Base-by-base conservation (phyloP, 1,140 invertebrate species). In the Steinernema khuongi region DNA sequence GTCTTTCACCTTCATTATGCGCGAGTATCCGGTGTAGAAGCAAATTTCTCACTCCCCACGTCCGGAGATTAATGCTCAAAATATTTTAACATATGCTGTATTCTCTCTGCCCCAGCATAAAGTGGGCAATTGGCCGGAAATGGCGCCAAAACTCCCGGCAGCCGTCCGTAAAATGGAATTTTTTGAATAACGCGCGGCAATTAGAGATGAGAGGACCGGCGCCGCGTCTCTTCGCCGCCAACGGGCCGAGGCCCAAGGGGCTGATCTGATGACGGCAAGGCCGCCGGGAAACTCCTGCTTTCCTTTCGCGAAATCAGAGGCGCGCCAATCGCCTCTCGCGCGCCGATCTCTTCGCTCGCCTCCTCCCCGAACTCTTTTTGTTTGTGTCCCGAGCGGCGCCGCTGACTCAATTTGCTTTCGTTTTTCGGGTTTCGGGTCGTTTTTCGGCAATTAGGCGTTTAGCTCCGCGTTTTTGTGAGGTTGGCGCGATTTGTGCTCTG, bases 141-240 rank as follows among this genome's bases (percentile, higher is more conserved):
- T n/a, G 50, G 19, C 50, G 50, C 50, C 50, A 26, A 60, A 60
- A 60, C 22, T 11, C 26, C 50, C 50, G 14, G 50, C 50, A 26
- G 11, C 50, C 50, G 50, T 22, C 50, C 50, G 19, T 60, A 22
- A 60, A 60, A 60, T 60, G 22, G 50, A 60, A 60, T 60, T 60
- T 60, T 60, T 7, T 60, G 50, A 60, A 60, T 60, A 60, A 60
- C 50, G 50, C 50, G 50, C 50, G 50, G 50, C 50, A 60, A 60
- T 60, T 60, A 60, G 50, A 26, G 50, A 60, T 60, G 50, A 60
- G 50, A 60, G 50, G 50, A 60, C 26, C 50, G 14, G 50, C 36
- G 36, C 50, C 50, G 22, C 50, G 14, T 14, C 50, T 60, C 50
- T 60, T 60, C 50, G 50, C 50, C 4, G n/a, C n/a, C n/a, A n/a